Conservation (phyloP, 2,113 vertebrate genomes). For the Apus apus region DNA sequence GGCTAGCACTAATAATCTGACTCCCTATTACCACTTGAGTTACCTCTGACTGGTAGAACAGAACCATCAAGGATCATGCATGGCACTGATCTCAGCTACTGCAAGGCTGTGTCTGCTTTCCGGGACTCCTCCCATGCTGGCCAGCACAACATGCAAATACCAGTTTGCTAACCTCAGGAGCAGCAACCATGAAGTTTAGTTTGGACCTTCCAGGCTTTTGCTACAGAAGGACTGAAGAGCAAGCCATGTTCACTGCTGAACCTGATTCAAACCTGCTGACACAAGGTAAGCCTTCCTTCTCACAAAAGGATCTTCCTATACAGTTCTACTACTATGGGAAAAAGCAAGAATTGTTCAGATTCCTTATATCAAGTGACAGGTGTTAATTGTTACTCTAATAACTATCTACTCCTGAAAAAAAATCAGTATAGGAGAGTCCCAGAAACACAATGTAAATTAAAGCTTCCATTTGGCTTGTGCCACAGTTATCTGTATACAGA, state of each 20-base stretch:
- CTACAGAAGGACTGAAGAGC: neutral
- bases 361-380: neutral
- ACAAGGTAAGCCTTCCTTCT: neutral
- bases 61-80: neutral
- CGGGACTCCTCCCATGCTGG: neutral
- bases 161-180: neutral
- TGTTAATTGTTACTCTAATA: neutral
- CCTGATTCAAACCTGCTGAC: neutral
- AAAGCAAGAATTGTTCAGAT: neutral
- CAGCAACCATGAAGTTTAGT: neutral
- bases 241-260: accelerated
- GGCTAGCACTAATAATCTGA: neutral
- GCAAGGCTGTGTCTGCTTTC: neutral
- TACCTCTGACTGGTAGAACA: neutral
- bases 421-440: neutral
- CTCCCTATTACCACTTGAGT: neutral
- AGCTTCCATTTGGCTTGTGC: neutral
- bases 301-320: neutral
- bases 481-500: neutral
- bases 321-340: neutral
- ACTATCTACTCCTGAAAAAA: neutral
- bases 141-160: neutral
- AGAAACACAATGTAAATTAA: neutral
- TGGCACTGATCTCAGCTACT: neutral
- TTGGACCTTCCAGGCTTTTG: neutral